These are phyloP conservation scores for Drosophila lini DNA, from an alignment of 1,140 invertebrate genomes.

Conservation along the genomic window DNA sequence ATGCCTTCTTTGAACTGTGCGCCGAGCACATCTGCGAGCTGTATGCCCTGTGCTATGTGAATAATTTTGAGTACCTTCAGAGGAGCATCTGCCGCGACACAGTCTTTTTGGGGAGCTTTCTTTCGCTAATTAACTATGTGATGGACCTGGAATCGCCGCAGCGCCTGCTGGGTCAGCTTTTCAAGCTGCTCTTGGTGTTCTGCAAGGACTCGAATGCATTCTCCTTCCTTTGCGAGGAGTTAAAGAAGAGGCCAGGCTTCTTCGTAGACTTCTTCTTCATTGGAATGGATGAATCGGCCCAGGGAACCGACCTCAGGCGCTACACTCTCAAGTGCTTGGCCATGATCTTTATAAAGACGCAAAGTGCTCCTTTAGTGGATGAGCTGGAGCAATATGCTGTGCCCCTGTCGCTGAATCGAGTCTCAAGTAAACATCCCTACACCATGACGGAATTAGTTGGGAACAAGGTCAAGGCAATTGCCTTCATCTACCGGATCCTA, in stretches of 20 bases:
- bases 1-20: constrained; percentile 42
- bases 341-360: constrained; percentile 51
- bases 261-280: constrained; percentile 41
- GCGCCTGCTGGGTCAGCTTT: constrained; percentile 26
- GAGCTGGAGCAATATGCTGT: constrained; percentile 31
- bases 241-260: constrained; percentile 21
- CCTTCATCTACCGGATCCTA: constrained; percentile 36
- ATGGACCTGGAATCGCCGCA: constrained; percentile 10
- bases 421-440: not conserved
- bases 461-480: constrained; percentile 6
- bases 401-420: not conserved
- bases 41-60: constrained; percentile 51
- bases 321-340: constrained; percentile 40
- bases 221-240: constrained; percentile 38
- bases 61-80: constrained; percentile 62
- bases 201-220: constrained; percentile 58
- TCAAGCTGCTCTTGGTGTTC: constrained; percentile 67
- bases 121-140: constrained; percentile 28
- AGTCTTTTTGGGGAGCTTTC: constrained; percentile 37
- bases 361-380: constrained; percentile 19
- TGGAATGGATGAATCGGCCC: constrained; percentile 21
- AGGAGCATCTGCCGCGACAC: constrained; percentile 69
- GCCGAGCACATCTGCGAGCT: constrained; percentile 55
- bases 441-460: too few relatives aligned
- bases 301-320: constrained; percentile 32